Evolutionary conservation across 2,113 vertebrate species (phyloP), one percentile per base, ranked within the genome.

Genomic region (Heterocephalus glaber): DNA sequence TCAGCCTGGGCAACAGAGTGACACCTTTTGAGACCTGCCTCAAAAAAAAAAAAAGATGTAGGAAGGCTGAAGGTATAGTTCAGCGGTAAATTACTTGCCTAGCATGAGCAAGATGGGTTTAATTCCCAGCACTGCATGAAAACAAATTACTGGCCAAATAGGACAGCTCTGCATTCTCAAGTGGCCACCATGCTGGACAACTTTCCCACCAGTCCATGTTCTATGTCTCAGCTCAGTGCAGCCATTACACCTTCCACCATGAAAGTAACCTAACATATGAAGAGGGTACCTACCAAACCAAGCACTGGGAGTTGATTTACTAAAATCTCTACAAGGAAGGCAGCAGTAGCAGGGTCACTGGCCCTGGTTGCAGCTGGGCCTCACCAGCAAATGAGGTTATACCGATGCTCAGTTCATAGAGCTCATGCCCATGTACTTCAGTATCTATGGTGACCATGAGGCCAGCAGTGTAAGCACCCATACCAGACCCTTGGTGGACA

Each of bases 101-200:
- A 76, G 12, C 44, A 76, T 49, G 26, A 12, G 7, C 26, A 49
- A 76, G 26, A 30, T 4, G 44, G 14, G 44, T 49, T 30, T 30
- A 30, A 47, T 30, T 30, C 74, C 44, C 44, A 49, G 44, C 41
- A 49, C 74, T 76, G 44, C 5, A 81, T 6, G 9, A 49, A 49
- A 49, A 47, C 10, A 19, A 99, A 99, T 86, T 99, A 99, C 83
- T 99, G 99, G 99, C 99, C 99, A 0, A 99, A 99, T 90, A 98
- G 99, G 0, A 99, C 99, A 0, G 99, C 99, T 0, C 98, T 99
- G 84, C 99, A 99, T 84, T 99, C 99, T 20, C 99, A 99, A 4
- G 99, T 99, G 63, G 99, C 99, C 97, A 99, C 99, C 95, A 99
- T 99, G 99, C 93, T 99, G 98, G 99, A 99, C 97, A 99, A 99